phyloP scores from a whole-genome alignment of 2,888 invertebrate genomes.

The Laothoe populi region DNA sequence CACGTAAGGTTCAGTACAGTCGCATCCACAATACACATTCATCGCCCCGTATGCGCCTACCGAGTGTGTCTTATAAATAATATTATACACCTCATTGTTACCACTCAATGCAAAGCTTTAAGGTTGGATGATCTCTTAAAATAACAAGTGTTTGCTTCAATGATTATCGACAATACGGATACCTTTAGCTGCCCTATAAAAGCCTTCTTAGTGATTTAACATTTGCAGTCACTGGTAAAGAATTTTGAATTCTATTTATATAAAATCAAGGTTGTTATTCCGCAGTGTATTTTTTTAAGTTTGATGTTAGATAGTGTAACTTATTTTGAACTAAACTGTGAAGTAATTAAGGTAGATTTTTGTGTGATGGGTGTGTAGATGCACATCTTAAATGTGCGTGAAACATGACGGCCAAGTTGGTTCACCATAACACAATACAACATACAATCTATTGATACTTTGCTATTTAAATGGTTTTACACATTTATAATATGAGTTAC shows the following conservation, averaged over 20 bases:
- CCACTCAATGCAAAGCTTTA: slow-evolving; percentile 75
- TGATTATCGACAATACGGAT: slow-evolving; percentile 82
- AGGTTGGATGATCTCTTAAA: slow-evolving; percentile 85
- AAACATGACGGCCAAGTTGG: slow-evolving; percentile 82
- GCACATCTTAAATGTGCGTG: slow-evolving; percentile 73
- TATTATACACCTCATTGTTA: slow-evolving; percentile 80
- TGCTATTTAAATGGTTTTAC: slow-evolving; percentile 84
- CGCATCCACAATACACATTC: slow-evolving; percentile 57
- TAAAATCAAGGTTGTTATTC: slow-evolving; percentile 33
- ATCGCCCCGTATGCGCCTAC: slow-evolving; percentile 75
- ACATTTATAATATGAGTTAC: slow-evolving; percentile 83
- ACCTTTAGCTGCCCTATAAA: slow-evolving; percentile 82
- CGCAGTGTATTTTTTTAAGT: background rate
- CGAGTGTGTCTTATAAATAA: slow-evolving; percentile 83
- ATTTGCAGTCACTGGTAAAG: slow-evolving; percentile 29
- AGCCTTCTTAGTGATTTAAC: slow-evolving; percentile 63
- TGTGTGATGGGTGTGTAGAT: slow-evolving; percentile 11
- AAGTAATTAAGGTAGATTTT: slow-evolving; percentile 40
- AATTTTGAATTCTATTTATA: slow-evolving; percentile 26
- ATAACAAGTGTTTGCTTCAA: slow-evolving; percentile 86
- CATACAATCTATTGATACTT: slow-evolving; percentile 80
- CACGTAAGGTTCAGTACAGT: slow-evolving; percentile 62
- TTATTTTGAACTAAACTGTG: background rate
- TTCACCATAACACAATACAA: slow-evolving; percentile 81
- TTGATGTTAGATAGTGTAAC: background rate